A percentile compares a stretch with the other conserved stretches of the same genome.
These are phyloP conservation scores for Clanis bilineata DNA, from an alignment of 2,888 invertebrate genomes.

Conservation along the genomic window DNA sequence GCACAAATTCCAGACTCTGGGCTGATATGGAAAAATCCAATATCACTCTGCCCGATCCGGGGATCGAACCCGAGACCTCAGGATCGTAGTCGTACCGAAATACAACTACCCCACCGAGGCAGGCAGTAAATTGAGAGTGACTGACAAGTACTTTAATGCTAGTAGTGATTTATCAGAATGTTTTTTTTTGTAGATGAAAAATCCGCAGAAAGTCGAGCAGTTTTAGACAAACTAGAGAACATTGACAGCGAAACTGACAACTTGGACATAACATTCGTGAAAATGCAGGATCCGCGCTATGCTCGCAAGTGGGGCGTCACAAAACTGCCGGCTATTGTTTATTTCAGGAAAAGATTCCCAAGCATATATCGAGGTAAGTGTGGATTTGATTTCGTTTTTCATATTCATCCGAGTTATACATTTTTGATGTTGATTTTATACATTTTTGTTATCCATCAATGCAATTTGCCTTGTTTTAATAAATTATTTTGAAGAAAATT, in stretches of 20 bases:
- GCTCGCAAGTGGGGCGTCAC: constrained; percentile 97
- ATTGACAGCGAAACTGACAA: constrained; percentile 98
- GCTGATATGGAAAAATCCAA: too few relatives aligned
- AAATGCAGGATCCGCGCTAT: constrained; percentile 95
- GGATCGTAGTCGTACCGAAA: too few relatives aligned
- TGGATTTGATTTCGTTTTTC: background rate
- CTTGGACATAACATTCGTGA: constrained; percentile 96
- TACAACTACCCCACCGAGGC: too few relatives aligned
- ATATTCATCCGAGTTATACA: too few relatives aligned
- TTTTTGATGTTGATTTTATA: too few relatives aligned
- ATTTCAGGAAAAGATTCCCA: constrained; percentile 95
- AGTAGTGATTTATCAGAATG: background rate
- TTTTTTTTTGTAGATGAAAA: constrained; percentile 86
- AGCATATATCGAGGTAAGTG: constrained; percentile 92
- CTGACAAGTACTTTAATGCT: background rate
- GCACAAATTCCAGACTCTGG: too few relatives aligned
- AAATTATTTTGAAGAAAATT: too few relatives aligned
- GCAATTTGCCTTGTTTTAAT: too few relatives aligned
- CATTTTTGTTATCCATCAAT: too few relatives aligned
- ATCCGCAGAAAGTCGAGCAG: constrained; percentile 90
- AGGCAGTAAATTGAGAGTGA: background rate
- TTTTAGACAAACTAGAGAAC: constrained; percentile 92
- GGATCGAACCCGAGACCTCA: too few relatives aligned
- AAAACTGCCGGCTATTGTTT: constrained; percentile 94
- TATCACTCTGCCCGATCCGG: too few relatives aligned